Percentiles rank a stretch among this genome's conserved stretches.
phyloP scores from a whole-genome alignment of 2,113 vertebrate species.

The Rostratula benghalensis region DNA sequence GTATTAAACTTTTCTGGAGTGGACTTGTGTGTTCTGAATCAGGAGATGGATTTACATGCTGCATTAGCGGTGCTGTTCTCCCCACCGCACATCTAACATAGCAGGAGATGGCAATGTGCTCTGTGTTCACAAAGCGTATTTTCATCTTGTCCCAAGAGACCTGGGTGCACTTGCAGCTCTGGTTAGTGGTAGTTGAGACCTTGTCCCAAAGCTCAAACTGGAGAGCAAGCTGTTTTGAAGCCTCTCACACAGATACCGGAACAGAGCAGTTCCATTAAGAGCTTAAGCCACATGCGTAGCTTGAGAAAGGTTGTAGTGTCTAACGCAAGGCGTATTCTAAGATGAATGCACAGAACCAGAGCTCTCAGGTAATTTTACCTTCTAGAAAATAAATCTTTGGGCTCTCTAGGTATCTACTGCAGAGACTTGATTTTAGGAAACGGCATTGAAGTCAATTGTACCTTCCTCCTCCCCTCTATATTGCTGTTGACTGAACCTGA shows the following conservation, averaged over 20 bases:
- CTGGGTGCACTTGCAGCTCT: background rate
- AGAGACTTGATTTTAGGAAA: background rate
- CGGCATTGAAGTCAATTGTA: background rate
- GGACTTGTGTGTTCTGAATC: background rate
- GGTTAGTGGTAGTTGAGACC: background rate
- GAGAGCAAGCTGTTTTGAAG: background rate
- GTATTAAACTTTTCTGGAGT: slow-evolving; percentile 32
- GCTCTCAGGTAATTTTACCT: background rate
- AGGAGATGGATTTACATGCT: accelerated
- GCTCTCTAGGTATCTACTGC: background rate
- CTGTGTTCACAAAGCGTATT: background rate
- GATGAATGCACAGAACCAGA: background rate
- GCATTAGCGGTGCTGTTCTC: background rate
- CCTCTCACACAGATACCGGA: background rate
- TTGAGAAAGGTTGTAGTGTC: background rate
- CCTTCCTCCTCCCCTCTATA: background rate
- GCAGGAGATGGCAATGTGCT: background rate
- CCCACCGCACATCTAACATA: background rate
- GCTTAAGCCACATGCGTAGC: background rate
- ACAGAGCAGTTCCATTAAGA: background rate
- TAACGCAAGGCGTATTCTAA: background rate
- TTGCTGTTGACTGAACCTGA: background rate
- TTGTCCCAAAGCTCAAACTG: background rate
- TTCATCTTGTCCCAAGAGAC: background rate
- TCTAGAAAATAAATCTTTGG: background rate